phyloP scores from a whole-genome alignment of 2,888 invertebrate species.

The Drepanosiphum platanoidis region DNA sequence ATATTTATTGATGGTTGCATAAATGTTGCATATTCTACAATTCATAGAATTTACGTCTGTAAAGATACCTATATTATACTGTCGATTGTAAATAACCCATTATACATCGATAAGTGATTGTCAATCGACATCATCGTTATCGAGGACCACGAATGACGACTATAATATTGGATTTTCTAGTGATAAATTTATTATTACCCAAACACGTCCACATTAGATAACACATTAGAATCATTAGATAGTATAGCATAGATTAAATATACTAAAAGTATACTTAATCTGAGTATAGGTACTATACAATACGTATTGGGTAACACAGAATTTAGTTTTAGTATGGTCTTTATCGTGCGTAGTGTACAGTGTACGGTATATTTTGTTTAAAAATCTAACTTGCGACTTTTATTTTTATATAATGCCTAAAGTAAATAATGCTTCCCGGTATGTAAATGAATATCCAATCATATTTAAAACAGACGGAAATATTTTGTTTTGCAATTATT shows the following conservation, averaged over 20 bases:
- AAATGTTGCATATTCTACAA: too few relatives aligned
- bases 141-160: background rate
- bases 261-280: too few relatives aligned
- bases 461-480: constrained; percentile 25
- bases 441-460: background rate
- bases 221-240: too few relatives aligned
- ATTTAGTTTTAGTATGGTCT: constrained; percentile 4
- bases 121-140: too few relatives aligned
- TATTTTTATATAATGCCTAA: constrained; percentile 1
- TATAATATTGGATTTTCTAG: constrained; percentile 20
- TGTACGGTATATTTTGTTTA: background rate
- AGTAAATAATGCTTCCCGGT: too few relatives aligned
- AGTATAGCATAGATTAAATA: too few relatives aligned
- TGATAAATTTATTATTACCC: constrained; percentile 8
- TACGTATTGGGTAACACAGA: constrained; percentile 3
- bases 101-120: too few relatives aligned
- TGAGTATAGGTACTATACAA: constrained; percentile 7
- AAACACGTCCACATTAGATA: constrained; percentile 20
- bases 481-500: constrained; percentile 38
- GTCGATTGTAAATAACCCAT: too few relatives aligned
- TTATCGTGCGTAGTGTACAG: constrained; percentile 8
- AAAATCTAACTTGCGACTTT: background rate
- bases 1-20: too few relatives aligned
- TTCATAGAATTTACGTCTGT: too few relatives aligned
- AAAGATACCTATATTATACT: too few relatives aligned